Evolutionary conservation across 2,113 vertebrate species (phyloP), one percentile per base, ranked within the genome.

Genomic region (Paramormyrops kingsleyae): DNA sequence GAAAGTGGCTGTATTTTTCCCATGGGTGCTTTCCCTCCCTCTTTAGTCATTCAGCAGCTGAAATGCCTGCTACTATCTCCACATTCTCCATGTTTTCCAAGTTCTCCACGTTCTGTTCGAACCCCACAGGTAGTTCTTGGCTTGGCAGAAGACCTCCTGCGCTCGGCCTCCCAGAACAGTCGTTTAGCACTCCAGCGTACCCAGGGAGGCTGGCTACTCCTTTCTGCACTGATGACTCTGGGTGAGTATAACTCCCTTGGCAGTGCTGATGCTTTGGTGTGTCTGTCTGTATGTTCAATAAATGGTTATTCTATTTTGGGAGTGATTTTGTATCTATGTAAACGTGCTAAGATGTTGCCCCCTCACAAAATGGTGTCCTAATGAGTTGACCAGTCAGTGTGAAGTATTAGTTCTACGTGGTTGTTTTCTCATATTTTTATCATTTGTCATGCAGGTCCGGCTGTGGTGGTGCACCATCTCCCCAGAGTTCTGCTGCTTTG

Each of bases 131-230:
- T 96, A 90, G 96, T 99, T 52, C 95, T 99, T 95, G 91, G 89
- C 35, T 93, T 97, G 92, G 97, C 97, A 62, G 98, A 99, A 83
- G 97, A 98, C 91, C 93, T 99, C 88, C 93, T 99, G 88, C 97
- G 98, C 89, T 97, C 97, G 87, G 98, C 98, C 66, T 92, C 96
- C 91, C 98, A 99, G 92, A 99, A 96, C 93, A 98, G 97, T 91
- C 96, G 95, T 2, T 92, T 98, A 91, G 97, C 98, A 21, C 89
- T 97, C 88, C 98, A 98, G 91, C 95, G 98, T 90, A 97, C 95
- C 15, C 98, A 97, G 92, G 97, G 96, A 80, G 97, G 97, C 88
- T 99, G 98, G 98, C 94, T 98, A 47, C 93, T 99, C 91, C 92
- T 99, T 90, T 95, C 96, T 77, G 95, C 97, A 4, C 95, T 99